A percentile compares a stretch with the other conserved stretches of the same genome.
Conservation (phyloP, 2,797 vertebrate species). For the Apogon hyalosoma region DNA sequence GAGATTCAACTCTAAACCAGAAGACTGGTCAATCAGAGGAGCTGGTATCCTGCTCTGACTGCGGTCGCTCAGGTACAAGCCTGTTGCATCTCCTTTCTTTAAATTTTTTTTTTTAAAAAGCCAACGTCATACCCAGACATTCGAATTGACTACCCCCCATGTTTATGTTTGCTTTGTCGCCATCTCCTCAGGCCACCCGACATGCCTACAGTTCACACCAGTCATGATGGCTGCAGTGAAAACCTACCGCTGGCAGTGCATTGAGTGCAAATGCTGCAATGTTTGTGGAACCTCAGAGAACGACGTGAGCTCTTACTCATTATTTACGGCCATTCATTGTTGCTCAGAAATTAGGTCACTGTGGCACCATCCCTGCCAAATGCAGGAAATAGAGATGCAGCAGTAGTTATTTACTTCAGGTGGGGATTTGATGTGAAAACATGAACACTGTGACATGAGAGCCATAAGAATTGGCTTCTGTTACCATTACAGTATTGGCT, state of each 20-base stretch:
- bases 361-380: not conserved
- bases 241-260: slow-evolving; percentile 98
- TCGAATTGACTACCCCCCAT: no score
- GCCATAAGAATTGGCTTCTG: no score
- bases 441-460: no score
- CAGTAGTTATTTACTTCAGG: no score
- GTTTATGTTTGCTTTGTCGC: not conserved
- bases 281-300: slow-evolving; percentile 97
- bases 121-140: no score
- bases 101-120: not conserved
- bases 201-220: slow-evolving; percentile 96
- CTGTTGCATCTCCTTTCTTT: not conserved
- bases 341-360: not conserved
- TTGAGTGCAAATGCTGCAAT: slow-evolving; percentile 98
- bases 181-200: slow-evolving; percentile 88
- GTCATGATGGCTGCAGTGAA: slow-evolving; percentile 98
- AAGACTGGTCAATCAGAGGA: slow-evolving; percentile 95
- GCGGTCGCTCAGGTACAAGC: slow-evolving; percentile 91
- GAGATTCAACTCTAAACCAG: slow-evolving; percentile 96
- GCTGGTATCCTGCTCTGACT: slow-evolving; percentile 96
- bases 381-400: no score
- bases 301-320: slow-evolving; percentile 86
- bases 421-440: no score
- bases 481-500: no score
- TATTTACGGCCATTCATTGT: not conserved